Percentiles rank a stretch among this genome's conserved stretches.
These are phyloP conservation scores for Tachyglossus aculeatus DNA, from an alignment of 2,797 vertebrate genomes.

Conservation along the genomic window DNA sequence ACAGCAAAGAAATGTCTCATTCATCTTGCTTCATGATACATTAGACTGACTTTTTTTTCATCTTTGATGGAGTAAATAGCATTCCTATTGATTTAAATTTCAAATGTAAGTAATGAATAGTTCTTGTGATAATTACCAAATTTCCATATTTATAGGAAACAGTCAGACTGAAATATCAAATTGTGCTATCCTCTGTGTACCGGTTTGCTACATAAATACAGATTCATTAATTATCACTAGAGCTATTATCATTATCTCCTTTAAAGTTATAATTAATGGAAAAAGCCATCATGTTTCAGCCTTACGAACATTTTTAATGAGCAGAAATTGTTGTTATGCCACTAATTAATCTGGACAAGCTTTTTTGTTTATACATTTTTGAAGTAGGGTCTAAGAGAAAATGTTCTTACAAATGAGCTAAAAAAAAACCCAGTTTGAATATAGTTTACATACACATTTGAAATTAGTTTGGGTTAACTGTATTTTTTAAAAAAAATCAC, in stretches of 20 bases:
- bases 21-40: neutral
- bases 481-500: constrained; percentile 21
- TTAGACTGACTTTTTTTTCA: constrained; percentile 5
- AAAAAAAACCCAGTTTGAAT: constrained; percentile 27
- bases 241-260: constrained; percentile 1
- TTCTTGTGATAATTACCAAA: constrained; percentile 13
- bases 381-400: neutral
- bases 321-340: neutral
- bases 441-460: neutral
- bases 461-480: neutral
- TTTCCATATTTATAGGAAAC: neutral
- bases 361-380: constrained; percentile 15
- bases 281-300: neutral
- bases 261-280: constrained; percentile 9
- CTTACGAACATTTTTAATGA: constrained; percentile 10
- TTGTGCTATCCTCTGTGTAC: neutral
- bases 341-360: neutral
- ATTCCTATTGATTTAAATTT: constrained; percentile 11
- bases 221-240: neutral
- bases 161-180: neutral
- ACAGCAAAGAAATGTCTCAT: constrained; percentile 8
- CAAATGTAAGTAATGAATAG: neutral
- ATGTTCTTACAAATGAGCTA: neutral
- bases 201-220: neutral
- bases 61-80: neutral